phyloP scores from a whole-genome alignment of 2,888 invertebrate species.

The Polydrusus pterygomalis region DNA sequence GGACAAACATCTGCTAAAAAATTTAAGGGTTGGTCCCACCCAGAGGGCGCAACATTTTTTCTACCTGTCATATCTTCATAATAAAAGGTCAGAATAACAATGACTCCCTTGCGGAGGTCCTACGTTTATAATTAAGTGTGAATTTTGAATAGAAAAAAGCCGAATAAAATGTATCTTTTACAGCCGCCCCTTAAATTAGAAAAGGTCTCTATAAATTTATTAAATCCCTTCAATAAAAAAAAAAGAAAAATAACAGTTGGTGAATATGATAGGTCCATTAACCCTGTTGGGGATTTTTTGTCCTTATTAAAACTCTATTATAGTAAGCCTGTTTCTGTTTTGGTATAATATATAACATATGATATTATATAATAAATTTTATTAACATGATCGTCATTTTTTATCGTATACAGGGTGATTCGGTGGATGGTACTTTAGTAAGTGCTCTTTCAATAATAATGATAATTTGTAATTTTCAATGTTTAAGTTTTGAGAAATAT shows the following conservation, averaged over 20 bases:
- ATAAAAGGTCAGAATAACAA: constrained; percentile 45
- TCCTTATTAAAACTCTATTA: constrained; percentile 18
- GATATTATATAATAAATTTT: constrained; percentile 17
- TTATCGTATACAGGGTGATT: too few species aligned
- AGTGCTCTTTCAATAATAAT: too few species aligned
- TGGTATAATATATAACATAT: constrained; percentile 16
- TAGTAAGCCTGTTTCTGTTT: neutral
- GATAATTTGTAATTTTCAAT: too few species aligned
- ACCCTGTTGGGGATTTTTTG: constrained; percentile 12
- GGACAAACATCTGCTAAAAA: constrained; percentile 52
- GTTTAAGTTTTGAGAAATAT: too few species aligned
- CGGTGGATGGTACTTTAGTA: too few species aligned
- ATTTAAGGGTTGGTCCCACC: constrained; percentile 46
- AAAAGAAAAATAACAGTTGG: constrained; percentile 44
- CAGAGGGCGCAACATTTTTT: constrained; percentile 48
- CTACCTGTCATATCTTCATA: constrained; percentile 54
- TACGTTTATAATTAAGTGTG: constrained; percentile 51
- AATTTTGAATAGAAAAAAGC: constrained; percentile 45
- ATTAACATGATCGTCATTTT: neutral
- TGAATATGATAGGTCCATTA: constrained; percentile 41
- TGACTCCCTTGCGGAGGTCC: constrained; percentile 40
- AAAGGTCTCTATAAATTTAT: constrained; percentile 34
- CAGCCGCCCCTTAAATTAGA: constrained; percentile 45
- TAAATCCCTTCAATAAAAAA: constrained; percentile 36
- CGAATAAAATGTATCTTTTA: constrained; percentile 45